These are phyloP conservation scores for Macroteleia sp. DNA, from an alignment of 2,888 invertebrate genomes.

Conservation along the genomic window DNA sequence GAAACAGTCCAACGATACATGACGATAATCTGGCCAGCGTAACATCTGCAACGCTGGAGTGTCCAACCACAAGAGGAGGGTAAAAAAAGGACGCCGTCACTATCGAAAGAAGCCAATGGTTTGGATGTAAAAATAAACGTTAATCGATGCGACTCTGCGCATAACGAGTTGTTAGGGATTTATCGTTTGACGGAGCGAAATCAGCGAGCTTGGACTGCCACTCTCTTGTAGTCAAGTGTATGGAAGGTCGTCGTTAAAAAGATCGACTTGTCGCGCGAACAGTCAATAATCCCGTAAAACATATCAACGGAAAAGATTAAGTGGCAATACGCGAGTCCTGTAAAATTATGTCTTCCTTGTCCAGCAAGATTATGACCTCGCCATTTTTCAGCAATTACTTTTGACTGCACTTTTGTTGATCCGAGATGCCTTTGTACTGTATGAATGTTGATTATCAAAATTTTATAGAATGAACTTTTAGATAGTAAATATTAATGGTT, in stretches of 20 bases:
- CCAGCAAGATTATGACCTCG: too few species aligned
- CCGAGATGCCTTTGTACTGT: too few species aligned
- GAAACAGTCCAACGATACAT: slow-evolving; percentile 39
- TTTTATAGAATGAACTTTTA: too few species aligned
- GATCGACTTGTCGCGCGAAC: slow-evolving; percentile 29
- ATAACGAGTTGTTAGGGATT: slow-evolving; percentile 45
- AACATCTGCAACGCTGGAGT: slow-evolving; percentile 57
- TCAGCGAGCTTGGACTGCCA: slow-evolving; percentile 34
- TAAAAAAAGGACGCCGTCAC: slow-evolving; percentile 42
- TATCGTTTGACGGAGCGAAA: slow-evolving; percentile 56
- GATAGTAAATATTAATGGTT: too few species aligned
- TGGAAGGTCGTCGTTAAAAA: slow-evolving; percentile 27
- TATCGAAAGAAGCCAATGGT: slow-evolving; percentile 47
- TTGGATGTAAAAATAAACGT: slow-evolving; percentile 51
- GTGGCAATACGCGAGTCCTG: neutral
- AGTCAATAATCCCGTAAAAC: slow-evolving; percentile 38
- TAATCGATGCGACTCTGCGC: slow-evolving; percentile 23
- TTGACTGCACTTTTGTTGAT: too few species aligned
- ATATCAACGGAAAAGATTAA: slow-evolving; percentile 28
- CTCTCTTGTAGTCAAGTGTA: slow-evolving; percentile 20
- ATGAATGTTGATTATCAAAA: too few species aligned
- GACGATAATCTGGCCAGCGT: slow-evolving; percentile 44
- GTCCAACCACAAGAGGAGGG: slow-evolving; percentile 36
- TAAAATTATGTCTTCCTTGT: slow-evolving; percentile 3
- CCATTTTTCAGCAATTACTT: too few species aligned